phyloP scores from a whole-genome alignment of 2,113 vertebrate species.

The Alces alces region DNA sequence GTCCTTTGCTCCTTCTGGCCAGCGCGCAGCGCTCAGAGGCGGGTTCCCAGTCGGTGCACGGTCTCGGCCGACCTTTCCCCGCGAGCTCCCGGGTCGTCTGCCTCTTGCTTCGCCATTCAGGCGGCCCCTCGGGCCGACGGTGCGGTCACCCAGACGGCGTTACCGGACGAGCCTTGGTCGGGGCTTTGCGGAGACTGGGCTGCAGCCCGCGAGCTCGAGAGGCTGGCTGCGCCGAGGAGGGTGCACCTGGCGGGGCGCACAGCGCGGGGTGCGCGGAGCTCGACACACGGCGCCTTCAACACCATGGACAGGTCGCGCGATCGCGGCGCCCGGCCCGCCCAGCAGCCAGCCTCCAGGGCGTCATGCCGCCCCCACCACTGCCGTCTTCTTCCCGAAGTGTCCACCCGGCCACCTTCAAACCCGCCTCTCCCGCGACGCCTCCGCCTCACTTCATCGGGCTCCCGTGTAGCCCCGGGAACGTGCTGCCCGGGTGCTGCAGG shows the following conservation, averaged over 20 bases:
- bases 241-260: neutral
- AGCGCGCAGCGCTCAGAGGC: slow-evolving; percentile 35
- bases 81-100: slow-evolving; percentile 26
- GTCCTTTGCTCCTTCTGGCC: neutral
- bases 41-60: neutral
- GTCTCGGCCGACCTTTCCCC: slow-evolving; percentile 51
- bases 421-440: neutral
- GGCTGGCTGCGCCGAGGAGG: neutral
- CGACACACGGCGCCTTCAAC: slow-evolving; percentile 54
- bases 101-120: slow-evolving; percentile 62
- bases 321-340: neutral
- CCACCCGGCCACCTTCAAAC: neutral
- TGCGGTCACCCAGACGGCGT: slow-evolving; percentile 38
- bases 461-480: neutral
- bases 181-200: neutral
- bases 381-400: neutral
- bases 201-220: neutral
- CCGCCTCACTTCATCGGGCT: slow-evolving; percentile 41
- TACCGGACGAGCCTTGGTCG: neutral
- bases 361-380: slow-evolving; percentile 18
- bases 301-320: slow-evolving; percentile 67
- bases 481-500: slow-evolving; percentile 17
- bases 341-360: neutral
- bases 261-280: neutral
- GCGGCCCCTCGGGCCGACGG: neutral